phyloP scores from a whole-genome alignment of 1,140 invertebrate genomes.

The Cyclina sinensis region DNA sequence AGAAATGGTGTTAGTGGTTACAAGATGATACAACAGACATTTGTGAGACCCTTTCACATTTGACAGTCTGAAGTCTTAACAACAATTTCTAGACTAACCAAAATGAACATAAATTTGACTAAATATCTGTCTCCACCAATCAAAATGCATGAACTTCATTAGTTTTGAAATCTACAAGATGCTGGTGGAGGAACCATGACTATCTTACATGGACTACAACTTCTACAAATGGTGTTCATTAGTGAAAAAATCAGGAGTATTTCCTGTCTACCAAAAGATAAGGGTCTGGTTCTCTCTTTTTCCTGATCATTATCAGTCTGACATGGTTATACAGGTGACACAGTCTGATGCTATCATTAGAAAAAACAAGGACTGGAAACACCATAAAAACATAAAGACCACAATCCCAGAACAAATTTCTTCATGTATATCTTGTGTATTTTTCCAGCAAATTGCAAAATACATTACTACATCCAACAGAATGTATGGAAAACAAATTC shows the following conservation, averaged over 20 bases:
- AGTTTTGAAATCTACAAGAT: conserved; percentile 2
- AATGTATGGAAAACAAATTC: background rate
- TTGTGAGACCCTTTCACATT: background rate
- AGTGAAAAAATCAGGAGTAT: conserved; percentile 19
- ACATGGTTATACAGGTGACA: conserved; percentile 52
- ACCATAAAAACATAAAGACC: background rate
- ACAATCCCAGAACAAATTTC: background rate
- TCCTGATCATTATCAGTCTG: conserved; percentile 26
- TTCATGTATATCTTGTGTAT: background rate
- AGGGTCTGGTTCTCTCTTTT: conserved; percentile 33
- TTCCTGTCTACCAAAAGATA: conserved; percentile 42
- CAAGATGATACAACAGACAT: background rate
- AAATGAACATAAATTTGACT: background rate
- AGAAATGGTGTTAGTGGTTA: background rate
- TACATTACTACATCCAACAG: background rate
- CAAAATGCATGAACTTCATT: background rate
- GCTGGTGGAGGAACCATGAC: background rate
- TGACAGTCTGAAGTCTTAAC: background rate
- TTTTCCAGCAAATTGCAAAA: background rate
- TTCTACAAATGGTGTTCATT: conserved; percentile 42
- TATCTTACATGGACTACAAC: conserved; percentile 11
- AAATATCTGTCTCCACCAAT: background rate
- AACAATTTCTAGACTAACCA: background rate
- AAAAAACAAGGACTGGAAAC: conserved; percentile 2
- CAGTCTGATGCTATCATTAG: conserved; percentile 40